Evolutionary conservation across 2,797 vertebrate genomes (phyloP).

Genomic region (Squalus acanthias): DNA sequence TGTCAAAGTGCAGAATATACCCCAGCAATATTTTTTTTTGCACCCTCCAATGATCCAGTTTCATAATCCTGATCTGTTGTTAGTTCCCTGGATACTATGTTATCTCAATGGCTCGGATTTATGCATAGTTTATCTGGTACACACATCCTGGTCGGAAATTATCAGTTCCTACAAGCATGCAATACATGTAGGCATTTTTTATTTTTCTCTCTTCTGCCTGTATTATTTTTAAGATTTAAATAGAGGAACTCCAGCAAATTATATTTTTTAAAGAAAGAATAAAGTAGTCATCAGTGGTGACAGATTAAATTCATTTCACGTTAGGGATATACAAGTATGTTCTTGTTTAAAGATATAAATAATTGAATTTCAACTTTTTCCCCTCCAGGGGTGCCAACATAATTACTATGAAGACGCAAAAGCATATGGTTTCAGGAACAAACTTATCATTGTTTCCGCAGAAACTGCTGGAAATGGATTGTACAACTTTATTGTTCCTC

Average conservation of each 20-base stretch:
- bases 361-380: constrained; percentile 39
- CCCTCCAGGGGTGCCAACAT: constrained; percentile 80
- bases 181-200: not conserved
- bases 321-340: not conserved
- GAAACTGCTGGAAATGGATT: constrained; percentile 94
- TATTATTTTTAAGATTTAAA: not conserved
- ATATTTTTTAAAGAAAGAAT: not conserved
- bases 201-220: not conserved
- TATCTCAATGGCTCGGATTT: not conserved
- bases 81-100: not conserved
- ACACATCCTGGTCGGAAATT: not conserved
- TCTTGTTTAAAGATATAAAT: not conserved
- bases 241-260: not conserved
- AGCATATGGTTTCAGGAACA: constrained; percentile 95
- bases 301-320: not conserved
- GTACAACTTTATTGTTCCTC: constrained; percentile 94
- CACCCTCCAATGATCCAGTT: not conserved
- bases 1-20: not conserved
- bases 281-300: not conserved
- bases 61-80: not conserved
- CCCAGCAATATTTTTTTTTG: not conserved
- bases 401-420: constrained; percentile 92
- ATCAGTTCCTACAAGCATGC: not conserved
- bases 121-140: not conserved
- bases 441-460: constrained; percentile 94